Evolutionary conservation across 2,797 vertebrate species (phyloP).

Genomic region (Arctocebus calabarensis): DNA sequence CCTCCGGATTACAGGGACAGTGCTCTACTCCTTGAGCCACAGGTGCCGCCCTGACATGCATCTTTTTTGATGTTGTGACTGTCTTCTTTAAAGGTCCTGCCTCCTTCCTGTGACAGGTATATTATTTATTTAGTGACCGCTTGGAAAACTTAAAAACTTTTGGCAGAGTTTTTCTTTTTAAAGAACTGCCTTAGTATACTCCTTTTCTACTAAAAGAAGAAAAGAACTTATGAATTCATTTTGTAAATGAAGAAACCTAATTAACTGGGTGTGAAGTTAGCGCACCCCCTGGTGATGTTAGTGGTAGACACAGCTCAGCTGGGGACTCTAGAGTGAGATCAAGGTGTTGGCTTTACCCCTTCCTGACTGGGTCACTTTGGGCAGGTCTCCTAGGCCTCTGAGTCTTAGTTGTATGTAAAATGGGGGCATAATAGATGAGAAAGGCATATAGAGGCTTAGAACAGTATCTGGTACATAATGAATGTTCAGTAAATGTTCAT

Average conservation of each 20-base stretch:
- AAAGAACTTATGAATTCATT: conserved; percentile 8
- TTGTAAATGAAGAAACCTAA: background rate
- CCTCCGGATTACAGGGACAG: too few species aligned
- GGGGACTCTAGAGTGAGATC: background rate
- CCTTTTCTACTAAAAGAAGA: background rate
- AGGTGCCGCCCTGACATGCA: too few species aligned
- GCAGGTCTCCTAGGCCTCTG: background rate
- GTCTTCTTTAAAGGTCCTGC: background rate
- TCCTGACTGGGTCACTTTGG: background rate
- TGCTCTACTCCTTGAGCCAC: too few species aligned
- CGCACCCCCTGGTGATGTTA: background rate
- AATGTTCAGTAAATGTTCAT: background rate
- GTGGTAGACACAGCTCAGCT: background rate
- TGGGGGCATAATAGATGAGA: background rate
- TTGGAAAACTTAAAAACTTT: conserved; percentile 31
- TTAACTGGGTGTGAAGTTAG: background rate
- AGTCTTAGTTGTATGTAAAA: background rate
- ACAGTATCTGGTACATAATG: background rate
- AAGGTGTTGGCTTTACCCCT: background rate
- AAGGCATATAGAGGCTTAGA: background rate
- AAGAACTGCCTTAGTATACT: background rate
- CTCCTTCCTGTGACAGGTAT: conserved; percentile 13
- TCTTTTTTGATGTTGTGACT: background rate
- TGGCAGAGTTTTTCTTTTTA: background rate
- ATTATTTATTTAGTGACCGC: conserved; percentile 32